Conservation (phyloP, 2,888 invertebrate species). For the Crossocerus cetratus region DNA sequence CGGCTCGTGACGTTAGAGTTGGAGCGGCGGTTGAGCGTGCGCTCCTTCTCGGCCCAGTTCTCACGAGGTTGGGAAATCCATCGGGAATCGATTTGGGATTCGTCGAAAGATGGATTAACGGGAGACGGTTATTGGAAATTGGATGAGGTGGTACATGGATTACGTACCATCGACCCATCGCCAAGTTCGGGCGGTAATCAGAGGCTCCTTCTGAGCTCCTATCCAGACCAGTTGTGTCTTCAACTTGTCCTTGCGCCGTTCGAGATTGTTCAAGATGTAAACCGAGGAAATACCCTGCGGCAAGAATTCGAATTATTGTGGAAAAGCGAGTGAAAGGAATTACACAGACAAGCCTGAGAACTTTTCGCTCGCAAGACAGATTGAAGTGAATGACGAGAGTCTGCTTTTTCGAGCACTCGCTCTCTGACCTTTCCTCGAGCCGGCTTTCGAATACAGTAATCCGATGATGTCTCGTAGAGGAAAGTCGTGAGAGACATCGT, state of each 20-base stretch:
- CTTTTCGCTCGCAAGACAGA: too few species aligned
- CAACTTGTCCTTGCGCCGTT: constrained; percentile 86
- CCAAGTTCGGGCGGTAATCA: constrained; percentile 90
- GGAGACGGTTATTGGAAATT: not conserved
- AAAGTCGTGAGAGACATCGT: too few species aligned
- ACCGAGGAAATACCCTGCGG: constrained; percentile 81
- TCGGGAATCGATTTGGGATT: too few species aligned
- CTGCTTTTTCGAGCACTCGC: too few species aligned
- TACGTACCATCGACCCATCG: constrained; percentile 91
- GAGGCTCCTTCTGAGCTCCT: constrained; percentile 92
- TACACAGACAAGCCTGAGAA: too few species aligned
- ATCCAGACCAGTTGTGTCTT: constrained; percentile 95
- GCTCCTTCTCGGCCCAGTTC: constrained; percentile 62
- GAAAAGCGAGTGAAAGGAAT: too few species aligned
- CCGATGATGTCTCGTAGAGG: too few species aligned
- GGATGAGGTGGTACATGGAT: not conserved
- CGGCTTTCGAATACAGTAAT: too few species aligned
- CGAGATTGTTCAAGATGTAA: constrained; percentile 87
- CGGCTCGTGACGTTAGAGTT: constrained; percentile 33
- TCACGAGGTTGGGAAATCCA: constrained; percentile 54
- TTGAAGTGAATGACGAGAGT: constrained; percentile 27
- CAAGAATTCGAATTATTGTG: too few species aligned
- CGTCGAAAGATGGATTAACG: not conserved
- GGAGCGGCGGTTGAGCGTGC: constrained; percentile 39
- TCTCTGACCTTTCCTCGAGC: too few species aligned